These are phyloP conservation scores for Hirtodrosophila histrioides DNA, from an alignment of 2,888 invertebrate genomes.

Conservation along the genomic window DNA sequence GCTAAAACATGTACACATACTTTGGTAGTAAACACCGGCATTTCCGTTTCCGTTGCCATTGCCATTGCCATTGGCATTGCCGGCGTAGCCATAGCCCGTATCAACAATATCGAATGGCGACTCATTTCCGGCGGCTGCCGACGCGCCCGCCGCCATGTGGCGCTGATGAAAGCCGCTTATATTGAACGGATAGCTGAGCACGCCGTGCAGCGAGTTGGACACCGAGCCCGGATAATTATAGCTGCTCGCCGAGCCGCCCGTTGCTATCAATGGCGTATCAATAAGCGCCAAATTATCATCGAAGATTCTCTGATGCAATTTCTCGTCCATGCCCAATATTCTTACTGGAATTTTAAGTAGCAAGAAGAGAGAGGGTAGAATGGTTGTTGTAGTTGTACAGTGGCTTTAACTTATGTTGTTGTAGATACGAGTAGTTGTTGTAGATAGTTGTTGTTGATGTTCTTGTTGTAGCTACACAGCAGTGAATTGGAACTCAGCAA, in stretches of 20 bases:
- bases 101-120: constrained; percentile 81
- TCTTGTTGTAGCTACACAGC: constrained; percentile 58
- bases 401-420: constrained; percentile 44
- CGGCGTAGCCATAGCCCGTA: constrained; percentile 76
- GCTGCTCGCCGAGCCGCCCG: constrained; percentile 63
- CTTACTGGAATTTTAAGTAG: constrained; percentile 84
- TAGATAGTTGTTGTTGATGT: constrained; percentile 29
- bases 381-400: constrained; percentile 67
- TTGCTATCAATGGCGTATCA: constrained; percentile 84
- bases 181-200: constrained; percentile 84
- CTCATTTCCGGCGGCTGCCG: constrained; percentile 74
- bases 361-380: constrained; percentile 80
- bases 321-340: constrained; percentile 85
- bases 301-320: constrained; percentile 84
- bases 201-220: constrained; percentile 74
- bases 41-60: constrained; percentile 78
- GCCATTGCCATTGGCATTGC: constrained; percentile 68
- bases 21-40: constrained; percentile 83
- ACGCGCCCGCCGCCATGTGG: constrained; percentile 77
- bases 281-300: constrained; percentile 84
- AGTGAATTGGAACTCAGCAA: constrained; percentile 48
- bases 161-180: constrained; percentile 84
- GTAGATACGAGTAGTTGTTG: constrained; percentile 53
- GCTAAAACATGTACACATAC: constrained; percentile 82
- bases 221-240: constrained; percentile 82